Evolutionary conservation across 2,888 invertebrate species (phyloP), one percentile per base, ranked within the genome.

Genomic region (Opisthograptis luteolata): DNA sequence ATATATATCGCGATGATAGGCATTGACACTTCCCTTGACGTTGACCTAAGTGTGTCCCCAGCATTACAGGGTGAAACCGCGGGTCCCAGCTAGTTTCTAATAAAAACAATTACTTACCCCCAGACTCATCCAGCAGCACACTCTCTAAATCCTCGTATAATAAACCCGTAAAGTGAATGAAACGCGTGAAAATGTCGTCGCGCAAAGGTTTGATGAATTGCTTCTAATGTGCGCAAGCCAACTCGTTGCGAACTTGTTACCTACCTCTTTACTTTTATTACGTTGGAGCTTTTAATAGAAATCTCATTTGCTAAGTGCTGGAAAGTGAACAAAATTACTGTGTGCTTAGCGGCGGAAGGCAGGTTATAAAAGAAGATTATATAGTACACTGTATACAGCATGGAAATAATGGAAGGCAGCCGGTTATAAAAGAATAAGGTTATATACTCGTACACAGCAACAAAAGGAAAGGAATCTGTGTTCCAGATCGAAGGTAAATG

Each of bases 201-300:
- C 75, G 62, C 43, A 58, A 55, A 64, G 62, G 71, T 76, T 75
- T 84, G 84, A 83, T 82, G 83, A 83, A 84, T 83, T 81, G 77
- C 78, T 73, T 53, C 68, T 81, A 82, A 82, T 75, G 77, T 64
- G 73, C 63, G 66, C 62, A 61, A 62, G 66, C 62, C 62, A 52
- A 59, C 58, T 46, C 51, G 27, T 39, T 41, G 22, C 39, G 15
- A 56, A 60, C 58, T 54, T 55, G 41, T 37, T 44, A 45, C 51
- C 47, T 48, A 40, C 47, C 53, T 52, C 55, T 60, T 52, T 39
- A 39, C 36, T 49, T 56, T 50, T 58, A 55, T 51, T 53, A 49
- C 25, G 47, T 51, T 36, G 10, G n/a, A 27, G 31, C 43, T 41
- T 50, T 51, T 41, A 14, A 40, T 31, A 35, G n/a, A 40, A 51